These are phyloP conservation scores for Argyresthia goedartella DNA, from an alignment of 2,888 invertebrate genomes.

Conservation along the genomic window DNA sequence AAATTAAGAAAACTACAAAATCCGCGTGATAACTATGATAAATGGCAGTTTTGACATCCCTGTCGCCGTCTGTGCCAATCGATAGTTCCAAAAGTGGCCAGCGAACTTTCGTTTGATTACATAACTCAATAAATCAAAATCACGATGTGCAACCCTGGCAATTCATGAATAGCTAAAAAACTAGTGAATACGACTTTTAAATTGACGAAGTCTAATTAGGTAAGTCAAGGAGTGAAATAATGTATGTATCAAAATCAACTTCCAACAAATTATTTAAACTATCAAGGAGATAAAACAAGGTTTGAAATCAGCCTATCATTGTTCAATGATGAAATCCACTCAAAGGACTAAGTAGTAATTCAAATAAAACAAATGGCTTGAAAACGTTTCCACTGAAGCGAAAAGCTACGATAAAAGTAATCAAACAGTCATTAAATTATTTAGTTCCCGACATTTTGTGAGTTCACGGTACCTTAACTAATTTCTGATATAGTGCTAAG, in stretches of 20 bases:
- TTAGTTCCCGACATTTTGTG: constrained; percentile 42
- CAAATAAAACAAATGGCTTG: constrained; percentile 68
- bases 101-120: constrained; percentile 3
- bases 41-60: constrained; percentile 48
- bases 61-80: constrained; percentile 19
- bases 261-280: too few species aligned
- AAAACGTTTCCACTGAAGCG: constrained; percentile 63
- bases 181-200: too few species aligned
- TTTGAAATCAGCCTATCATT: too few species aligned
- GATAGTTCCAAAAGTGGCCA: constrained; percentile 46
- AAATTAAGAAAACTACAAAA: too few species aligned
- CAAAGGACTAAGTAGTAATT: constrained; percentile 46
- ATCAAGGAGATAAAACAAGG: too few species aligned
- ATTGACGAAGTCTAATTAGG: too few species aligned
- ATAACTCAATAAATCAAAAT: constrained; percentile 26
- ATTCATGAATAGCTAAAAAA: not conserved
- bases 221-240: too few species aligned
- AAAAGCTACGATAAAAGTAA: constrained; percentile 67
- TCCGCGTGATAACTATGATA: constrained; percentile 48
- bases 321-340: constrained; percentile 21
- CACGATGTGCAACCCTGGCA: constrained; percentile 3
- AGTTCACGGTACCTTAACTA: constrained; percentile 10
- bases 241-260: too few species aligned
- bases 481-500: too few species aligned
- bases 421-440: constrained; percentile 67